Evolutionary conservation across 2,888 invertebrate genomes (phyloP).

Genomic region (Xestoiulus laeticollis): DNA sequence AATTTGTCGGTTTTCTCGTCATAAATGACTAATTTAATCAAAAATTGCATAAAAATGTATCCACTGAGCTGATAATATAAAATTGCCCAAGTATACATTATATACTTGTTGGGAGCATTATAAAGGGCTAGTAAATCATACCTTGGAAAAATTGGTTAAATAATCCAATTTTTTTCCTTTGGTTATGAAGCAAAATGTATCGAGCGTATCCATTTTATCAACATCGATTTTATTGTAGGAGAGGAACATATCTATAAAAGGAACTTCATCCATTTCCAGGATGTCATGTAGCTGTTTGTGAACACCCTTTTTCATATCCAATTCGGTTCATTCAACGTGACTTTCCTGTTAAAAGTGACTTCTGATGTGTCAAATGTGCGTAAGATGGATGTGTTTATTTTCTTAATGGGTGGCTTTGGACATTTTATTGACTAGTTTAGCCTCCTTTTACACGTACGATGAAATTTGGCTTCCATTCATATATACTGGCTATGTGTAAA

Average conservation of each 20-base stretch:
- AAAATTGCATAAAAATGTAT: too few species aligned
- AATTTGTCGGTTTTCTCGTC: too few species aligned
- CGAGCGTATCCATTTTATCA: not conserved
- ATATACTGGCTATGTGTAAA: not conserved
- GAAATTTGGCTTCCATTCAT: not conserved
- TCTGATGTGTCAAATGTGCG: conserved; percentile 2
- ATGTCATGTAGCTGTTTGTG: not conserved
- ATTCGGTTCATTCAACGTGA: not conserved
- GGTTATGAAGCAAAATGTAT: not conserved
- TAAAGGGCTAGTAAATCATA: too few species aligned
- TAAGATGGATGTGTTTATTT: conserved; percentile 29
- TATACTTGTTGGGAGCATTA: too few species aligned
- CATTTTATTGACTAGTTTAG: not conserved
- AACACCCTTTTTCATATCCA: not conserved
- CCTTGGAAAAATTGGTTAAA: not conserved
- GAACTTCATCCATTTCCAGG: not conserved
- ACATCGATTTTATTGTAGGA: not conserved
- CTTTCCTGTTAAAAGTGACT: not conserved
- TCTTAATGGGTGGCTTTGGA: not conserved
- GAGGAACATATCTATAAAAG: not conserved
- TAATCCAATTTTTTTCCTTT: not conserved
- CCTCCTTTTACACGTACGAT: not conserved
- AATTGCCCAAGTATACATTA: too few species aligned
- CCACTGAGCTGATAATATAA: too few species aligned
- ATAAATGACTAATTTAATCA: too few species aligned